A percentile compares a stretch with the other conserved stretches of the same genome.
Conservation (phyloP, 2,797 vertebrate species). For the Lutjanus campechanus region DNA sequence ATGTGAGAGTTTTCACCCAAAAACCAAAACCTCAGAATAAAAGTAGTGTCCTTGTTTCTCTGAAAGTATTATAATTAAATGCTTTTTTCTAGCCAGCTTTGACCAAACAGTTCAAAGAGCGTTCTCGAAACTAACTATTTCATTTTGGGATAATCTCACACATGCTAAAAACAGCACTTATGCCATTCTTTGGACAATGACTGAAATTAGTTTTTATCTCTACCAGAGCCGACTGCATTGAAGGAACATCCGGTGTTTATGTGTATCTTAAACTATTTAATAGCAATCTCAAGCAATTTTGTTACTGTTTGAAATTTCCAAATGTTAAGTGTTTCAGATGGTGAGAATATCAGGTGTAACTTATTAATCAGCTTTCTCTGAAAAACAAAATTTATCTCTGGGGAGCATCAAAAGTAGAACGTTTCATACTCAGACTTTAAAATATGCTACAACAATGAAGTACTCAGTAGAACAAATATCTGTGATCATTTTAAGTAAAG, state of each 20-base stretch:
- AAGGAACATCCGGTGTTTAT: background rate
- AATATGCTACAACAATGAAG: no score
- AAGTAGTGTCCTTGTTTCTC: constrained; percentile 8
- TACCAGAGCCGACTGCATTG: background rate
- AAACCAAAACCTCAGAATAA: constrained; percentile 26
- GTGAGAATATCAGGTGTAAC: no score
- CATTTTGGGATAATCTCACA: background rate
- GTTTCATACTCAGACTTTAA: no score
- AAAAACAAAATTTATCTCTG: no score
- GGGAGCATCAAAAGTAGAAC: no score
- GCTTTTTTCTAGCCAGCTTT: background rate
- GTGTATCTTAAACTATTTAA: background rate
- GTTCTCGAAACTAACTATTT: constrained; percentile 19
- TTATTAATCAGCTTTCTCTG: no score
- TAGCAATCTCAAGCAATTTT: background rate
- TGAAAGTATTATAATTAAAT: constrained; percentile 20
- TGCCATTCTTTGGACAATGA: background rate
- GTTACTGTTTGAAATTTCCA: background rate
- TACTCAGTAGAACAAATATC: no score
- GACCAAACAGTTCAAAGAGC: constrained; percentile 19
- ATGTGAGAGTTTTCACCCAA: constrained; percentile 27
- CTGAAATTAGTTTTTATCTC: background rate
- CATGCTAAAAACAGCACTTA: background rate
- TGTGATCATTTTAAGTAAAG: no score
- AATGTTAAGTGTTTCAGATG: background rate